Conservation (phyloP, 2,113 vertebrate genomes). For the Anas platyrhynchos region DNA sequence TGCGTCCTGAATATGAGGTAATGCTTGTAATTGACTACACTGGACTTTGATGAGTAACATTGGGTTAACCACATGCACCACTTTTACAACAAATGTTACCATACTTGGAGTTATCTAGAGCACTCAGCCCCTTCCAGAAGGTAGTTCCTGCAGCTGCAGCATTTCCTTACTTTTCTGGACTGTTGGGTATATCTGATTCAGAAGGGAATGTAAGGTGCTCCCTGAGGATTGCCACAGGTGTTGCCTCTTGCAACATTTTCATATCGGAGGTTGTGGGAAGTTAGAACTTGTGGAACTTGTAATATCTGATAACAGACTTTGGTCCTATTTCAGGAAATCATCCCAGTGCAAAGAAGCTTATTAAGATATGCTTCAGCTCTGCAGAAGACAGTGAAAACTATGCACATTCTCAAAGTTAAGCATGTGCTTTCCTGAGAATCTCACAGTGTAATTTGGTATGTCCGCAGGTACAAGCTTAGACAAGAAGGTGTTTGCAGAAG, state of each 20-base stretch:
- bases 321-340: neutral
- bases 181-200: neutral
- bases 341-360: neutral
- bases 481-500: neutral
- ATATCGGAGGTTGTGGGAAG: neutral
- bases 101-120: neutral
- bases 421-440: neutral
- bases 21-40: neutral
- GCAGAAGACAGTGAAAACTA: neutral
- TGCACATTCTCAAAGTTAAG: neutral
- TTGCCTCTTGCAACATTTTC: neutral
- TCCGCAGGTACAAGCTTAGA: neutral
- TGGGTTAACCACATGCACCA: neutral
- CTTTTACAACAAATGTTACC: neutral
- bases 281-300: neutral
- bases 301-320: neutral
- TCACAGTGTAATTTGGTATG: neutral
- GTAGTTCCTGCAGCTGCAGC: neutral
- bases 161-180: neutral
- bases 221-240: neutral
- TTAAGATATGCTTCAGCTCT: neutral
- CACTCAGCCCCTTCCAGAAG: neutral
- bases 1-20: neutral
- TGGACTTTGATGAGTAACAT: neutral
- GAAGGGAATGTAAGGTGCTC: neutral